phyloP scores from a whole-genome alignment of 2,797 vertebrate genomes.

The Phoxinus dragarum region DNA sequence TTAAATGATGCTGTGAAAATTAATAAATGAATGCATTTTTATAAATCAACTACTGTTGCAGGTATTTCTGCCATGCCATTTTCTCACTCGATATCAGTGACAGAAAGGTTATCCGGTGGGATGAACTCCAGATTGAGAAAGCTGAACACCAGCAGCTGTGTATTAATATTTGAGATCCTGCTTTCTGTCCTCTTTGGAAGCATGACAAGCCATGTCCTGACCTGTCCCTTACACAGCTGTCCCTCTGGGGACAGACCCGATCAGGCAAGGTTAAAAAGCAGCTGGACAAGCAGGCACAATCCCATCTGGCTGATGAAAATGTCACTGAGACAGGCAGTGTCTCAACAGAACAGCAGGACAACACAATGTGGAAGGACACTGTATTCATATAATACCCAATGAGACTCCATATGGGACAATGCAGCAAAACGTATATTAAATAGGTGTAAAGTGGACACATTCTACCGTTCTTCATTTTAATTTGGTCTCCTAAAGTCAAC shows the following conservation, averaged over 20 bases:
- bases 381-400: constrained; percentile 15
- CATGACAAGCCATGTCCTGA: constrained; percentile 20
- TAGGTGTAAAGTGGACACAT: too few relatives aligned
- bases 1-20: neutral
- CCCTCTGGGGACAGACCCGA: constrained; percentile 66
- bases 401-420: constrained; percentile 10
- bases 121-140: neutral
- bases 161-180: constrained; percentile 43
- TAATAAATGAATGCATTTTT: neutral
- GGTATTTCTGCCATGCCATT: neutral
- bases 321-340: constrained; percentile 47
- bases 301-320: constrained; percentile 68
- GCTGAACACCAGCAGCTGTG: constrained; percentile 8
- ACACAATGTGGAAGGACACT: constrained; percentile 8
- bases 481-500: neutral
- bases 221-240: constrained; percentile 63
- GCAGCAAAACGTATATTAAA: neutral
- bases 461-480: neutral
- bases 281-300: constrained; percentile 60
- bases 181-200: constrained; percentile 39
- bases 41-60: neutral
- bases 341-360: constrained; percentile 39
- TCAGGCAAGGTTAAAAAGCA: constrained; percentile 73
- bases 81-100: neutral
- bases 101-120: constrained; percentile 35